These are phyloP conservation scores for Xestia c-nigrum DNA, from an alignment of 2,888 invertebrate species.

Conservation along the genomic window DNA sequence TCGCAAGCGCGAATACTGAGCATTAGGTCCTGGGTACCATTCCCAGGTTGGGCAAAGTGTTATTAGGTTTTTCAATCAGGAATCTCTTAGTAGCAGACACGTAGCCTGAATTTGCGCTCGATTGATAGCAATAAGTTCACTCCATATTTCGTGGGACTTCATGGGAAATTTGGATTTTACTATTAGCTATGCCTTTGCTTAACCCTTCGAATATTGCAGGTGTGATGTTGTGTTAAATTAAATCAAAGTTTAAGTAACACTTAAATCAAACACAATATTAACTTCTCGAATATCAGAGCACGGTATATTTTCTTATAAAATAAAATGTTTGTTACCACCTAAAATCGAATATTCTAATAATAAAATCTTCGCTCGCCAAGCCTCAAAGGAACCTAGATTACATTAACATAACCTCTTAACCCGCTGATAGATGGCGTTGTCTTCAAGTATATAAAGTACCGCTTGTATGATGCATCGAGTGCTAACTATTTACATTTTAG, in stretches of 20 bases:
- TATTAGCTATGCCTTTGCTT: too few species aligned
- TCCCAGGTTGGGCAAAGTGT: too few species aligned
- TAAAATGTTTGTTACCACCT: not conserved
- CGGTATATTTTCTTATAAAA: not conserved
- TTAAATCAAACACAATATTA: not conserved
- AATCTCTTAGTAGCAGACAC: too few species aligned
- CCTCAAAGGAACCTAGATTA: conserved; percentile 16
- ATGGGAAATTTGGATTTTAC: too few species aligned
- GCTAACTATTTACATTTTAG: conserved; percentile 33
- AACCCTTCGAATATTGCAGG: too few species aligned
- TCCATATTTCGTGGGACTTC: too few species aligned
- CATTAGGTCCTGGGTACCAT: too few species aligned
- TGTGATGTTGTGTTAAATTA: too few species aligned
- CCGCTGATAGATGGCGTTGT: conserved; percentile 42
- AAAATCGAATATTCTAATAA: not conserved
- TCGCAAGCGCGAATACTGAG: too few species aligned
- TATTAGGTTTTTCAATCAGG: too few species aligned
- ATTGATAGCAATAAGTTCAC: too few species aligned
- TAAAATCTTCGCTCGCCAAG: not conserved
- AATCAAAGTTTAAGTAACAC: not conserved
- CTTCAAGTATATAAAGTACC: conserved; percentile 3
- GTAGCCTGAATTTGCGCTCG: too few species aligned
- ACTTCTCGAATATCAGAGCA: not conserved
- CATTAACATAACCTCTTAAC: conserved; percentile 23
- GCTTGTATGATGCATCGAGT: conserved; percentile 15